These are phyloP conservation scores for Melanaphis sacchari DNA, from an alignment of 1,140 invertebrate genomes.

Conservation along the genomic window DNA sequence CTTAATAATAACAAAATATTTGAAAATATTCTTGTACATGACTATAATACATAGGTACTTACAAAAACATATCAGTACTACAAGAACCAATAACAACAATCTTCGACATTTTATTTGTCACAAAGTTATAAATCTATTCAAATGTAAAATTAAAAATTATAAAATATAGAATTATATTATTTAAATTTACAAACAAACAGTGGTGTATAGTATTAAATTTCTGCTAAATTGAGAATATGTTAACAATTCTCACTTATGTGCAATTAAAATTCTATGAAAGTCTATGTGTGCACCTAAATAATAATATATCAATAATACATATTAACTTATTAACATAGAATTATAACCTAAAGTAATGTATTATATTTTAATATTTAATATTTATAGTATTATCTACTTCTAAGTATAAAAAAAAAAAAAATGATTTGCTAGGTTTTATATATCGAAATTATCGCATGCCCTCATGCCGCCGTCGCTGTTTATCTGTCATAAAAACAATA, in stretches of 20 bases:
- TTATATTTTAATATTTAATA: too few species aligned
- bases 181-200: background rate
- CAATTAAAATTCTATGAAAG: too few species aligned
- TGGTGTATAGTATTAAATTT: background rate
- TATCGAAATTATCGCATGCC: too few species aligned
- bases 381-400: too few species aligned
- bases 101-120: conserved; percentile 38
- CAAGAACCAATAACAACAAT: conserved; percentile 40
- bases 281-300: too few species aligned
- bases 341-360: too few species aligned
- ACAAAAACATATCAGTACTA: conserved; percentile 47
- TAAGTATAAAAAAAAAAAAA: too few species aligned
- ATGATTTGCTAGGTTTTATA: too few species aligned
- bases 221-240: background rate
- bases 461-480: too few species aligned
- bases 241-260: background rate
- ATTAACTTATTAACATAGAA: too few species aligned
- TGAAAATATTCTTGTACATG: background rate
- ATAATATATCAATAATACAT: too few species aligned
- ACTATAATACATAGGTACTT: conserved; percentile 32
- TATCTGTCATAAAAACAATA: too few species aligned
- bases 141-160: background rate
- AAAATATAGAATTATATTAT: background rate
- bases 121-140: background rate
- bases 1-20: background rate